Percentiles rank a stretch among this genome's conserved stretches.
Conservation (phyloP, 2,888 invertebrate genomes). For the Ectobius pallidus region DNA sequence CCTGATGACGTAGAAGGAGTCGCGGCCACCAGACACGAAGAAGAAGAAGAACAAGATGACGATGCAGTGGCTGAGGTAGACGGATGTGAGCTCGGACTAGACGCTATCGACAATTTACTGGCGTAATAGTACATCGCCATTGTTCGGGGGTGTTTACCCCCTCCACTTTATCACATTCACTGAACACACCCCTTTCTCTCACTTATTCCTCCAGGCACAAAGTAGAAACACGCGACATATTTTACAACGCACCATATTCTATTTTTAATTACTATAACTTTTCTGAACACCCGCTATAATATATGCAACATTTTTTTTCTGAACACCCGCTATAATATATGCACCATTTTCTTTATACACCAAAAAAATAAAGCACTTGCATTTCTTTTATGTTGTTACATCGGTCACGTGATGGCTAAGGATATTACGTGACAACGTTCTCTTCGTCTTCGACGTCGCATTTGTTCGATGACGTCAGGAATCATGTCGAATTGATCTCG, state of each 20-base stretch:
- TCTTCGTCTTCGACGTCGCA: constrained; percentile 11
- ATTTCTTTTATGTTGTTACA: background rate
- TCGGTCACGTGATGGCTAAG: constrained; percentile 16
- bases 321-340: too few relatives aligned
- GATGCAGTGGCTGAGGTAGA: constrained; percentile 44
- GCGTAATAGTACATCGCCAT: constrained; percentile 74
- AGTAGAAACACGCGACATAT: too few relatives aligned
- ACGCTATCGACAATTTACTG: constrained; percentile 68
- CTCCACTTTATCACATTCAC: constrained; percentile 5
- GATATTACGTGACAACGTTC: background rate
- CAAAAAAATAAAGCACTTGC: constrained; percentile 13
- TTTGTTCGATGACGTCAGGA: constrained; percentile 1
- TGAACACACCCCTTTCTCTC: background rate
- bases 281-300: too few relatives aligned
- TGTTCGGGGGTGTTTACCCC: constrained; percentile 21
- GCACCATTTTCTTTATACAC: too few relatives aligned
- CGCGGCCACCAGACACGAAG: constrained; percentile 40
- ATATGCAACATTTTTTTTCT: too few relatives aligned
- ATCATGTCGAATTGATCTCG: background rate
- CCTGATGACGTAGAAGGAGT: constrained; percentile 25
- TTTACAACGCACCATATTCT: too few relatives aligned
- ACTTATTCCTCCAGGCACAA: background rate
- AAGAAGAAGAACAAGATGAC: constrained; percentile 22
- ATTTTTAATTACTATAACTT: too few relatives aligned
- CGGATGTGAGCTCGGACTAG: constrained; percentile 54